These are phyloP conservation scores for Julus scandinavius DNA, from an alignment of 2,888 invertebrate species.

Conservation along the genomic window DNA sequence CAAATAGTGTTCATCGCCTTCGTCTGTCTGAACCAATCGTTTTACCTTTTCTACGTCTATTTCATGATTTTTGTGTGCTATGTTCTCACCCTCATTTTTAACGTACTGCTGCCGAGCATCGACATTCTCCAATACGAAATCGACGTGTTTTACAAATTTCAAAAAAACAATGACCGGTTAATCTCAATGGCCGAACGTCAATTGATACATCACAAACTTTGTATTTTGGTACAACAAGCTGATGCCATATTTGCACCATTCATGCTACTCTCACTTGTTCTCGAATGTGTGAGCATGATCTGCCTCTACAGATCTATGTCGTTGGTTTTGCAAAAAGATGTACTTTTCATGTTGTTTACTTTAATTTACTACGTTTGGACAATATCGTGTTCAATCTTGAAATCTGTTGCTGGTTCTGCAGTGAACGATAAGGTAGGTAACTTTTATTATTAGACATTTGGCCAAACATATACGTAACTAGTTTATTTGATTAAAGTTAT, in stretches of 20 bases:
- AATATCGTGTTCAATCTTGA: background rate
- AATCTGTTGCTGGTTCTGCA: background rate
- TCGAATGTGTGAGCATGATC: background rate
- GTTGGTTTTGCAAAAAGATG: background rate
- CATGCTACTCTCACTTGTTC: background rate
- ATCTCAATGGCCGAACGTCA: background rate
- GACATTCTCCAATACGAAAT: background rate
- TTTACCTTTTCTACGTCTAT: background rate
- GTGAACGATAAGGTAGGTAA: background rate
- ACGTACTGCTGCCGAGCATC: background rate
- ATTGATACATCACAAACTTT: background rate
- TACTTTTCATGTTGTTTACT: background rate
- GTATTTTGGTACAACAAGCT: background rate
- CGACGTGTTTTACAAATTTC: background rate
- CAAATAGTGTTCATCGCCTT: background rate
- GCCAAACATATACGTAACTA: too few relatives aligned
- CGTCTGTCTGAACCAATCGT: background rate
- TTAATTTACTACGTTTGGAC: background rate
- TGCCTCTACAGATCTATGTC: background rate
- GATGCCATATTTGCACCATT: background rate
- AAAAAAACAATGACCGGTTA: background rate
- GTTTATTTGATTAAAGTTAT: too few relatives aligned
- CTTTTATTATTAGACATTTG: too few relatives aligned
- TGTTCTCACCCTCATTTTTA: background rate
- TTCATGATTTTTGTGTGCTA: conserved; percentile 33